Percentiles rank a stretch among this genome's conserved stretches.
phyloP scores from a whole-genome alignment of 1,140 invertebrate species.

The Atta colombica region DNA sequence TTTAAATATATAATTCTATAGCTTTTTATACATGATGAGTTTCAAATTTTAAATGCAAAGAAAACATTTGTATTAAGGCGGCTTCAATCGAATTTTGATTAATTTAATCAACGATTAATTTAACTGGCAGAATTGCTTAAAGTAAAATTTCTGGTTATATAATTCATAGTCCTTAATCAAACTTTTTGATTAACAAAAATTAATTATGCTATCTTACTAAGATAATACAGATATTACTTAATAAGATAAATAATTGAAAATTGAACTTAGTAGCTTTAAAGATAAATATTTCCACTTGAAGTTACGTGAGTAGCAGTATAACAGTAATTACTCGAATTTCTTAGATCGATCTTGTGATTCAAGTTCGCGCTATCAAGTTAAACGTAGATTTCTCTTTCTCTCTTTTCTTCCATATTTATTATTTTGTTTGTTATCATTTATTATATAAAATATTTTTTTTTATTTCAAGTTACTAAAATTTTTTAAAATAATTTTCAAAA shows the following conservation, averaged over 20 bases:
- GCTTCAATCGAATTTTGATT: neutral
- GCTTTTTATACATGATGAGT: neutral
- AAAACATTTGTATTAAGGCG: neutral
- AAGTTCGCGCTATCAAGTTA: neutral
- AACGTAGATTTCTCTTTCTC: too few species aligned
- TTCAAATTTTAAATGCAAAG: neutral
- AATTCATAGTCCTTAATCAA: neutral
- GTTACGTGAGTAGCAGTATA: neutral
- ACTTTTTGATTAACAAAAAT: neutral
- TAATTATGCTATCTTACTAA: neutral
- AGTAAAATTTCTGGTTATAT: neutral
- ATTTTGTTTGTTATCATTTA: slow-evolving; percentile 13
- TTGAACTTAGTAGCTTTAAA: neutral
- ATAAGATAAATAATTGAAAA: neutral
- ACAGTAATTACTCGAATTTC: neutral
- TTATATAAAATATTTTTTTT: neutral
- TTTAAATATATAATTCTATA: neutral
- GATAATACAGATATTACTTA: neutral
- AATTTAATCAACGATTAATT: neutral
- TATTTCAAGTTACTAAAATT: neutral
- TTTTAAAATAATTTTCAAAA: neutral
- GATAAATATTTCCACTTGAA: neutral
- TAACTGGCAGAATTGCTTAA: neutral
- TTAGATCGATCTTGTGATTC: neutral
- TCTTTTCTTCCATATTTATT: neutral